phyloP scores from a whole-genome alignment of 2,888 invertebrate genomes.

The Aspidiotus destructor region DNA sequence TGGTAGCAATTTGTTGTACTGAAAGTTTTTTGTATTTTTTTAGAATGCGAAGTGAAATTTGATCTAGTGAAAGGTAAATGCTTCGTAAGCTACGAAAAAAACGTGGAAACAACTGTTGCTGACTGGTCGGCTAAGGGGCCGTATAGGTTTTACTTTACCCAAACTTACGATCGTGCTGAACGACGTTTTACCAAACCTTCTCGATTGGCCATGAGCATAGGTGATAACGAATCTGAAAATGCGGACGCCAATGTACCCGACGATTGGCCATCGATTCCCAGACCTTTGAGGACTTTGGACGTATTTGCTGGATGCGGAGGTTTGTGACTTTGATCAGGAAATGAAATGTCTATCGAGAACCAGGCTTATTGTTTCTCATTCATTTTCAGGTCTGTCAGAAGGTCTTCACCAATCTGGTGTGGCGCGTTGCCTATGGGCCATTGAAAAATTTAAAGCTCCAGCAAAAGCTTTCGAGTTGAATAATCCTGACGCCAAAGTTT shows the following conservation, averaged over 20 bases:
- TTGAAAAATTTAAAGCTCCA: conserved; percentile 66
- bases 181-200: conserved; percentile 55
- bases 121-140: conserved; percentile 57
- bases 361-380: neutral
- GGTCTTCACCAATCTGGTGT: conserved; percentile 60
- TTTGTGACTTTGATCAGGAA: conserved; percentile 37
- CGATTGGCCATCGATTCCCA: conserved; percentile 42
- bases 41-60: conserved; percentile 45
- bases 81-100: conserved; percentile 55
- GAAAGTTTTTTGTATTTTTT: conserved; percentile 37
- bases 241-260: conserved; percentile 36
- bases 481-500: conserved; percentile 62
- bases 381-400: conserved; percentile 54
- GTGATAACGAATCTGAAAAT: conserved; percentile 40
- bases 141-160: conserved; percentile 62
- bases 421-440: conserved; percentile 66
- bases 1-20: no score
- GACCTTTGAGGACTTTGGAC: conserved; percentile 59
- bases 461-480: conserved; percentile 70
- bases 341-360: neutral
- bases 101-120: conserved; percentile 46
- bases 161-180: conserved; percentile 53
- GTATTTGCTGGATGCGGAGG: conserved; percentile 81
- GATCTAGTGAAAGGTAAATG: conserved; percentile 56
- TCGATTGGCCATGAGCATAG: conserved; percentile 49